phyloP scores from a whole-genome alignment of 2,888 invertebrate species.

The Stegophylla sp. region DNA sequence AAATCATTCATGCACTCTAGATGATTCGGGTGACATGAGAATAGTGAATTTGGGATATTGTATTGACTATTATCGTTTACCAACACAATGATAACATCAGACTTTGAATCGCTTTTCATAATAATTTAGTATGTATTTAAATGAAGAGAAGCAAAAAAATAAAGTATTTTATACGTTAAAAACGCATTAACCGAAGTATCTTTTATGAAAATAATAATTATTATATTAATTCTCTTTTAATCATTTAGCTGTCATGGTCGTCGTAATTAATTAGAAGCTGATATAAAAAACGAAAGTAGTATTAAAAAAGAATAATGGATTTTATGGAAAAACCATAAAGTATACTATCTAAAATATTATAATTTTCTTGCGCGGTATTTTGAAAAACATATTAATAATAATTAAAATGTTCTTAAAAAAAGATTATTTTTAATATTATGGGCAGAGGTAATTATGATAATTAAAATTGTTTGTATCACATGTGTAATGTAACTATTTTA shows the following conservation, averaged over 20 bases:
- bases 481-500: constrained; percentile 6
- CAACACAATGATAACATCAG: background rate
- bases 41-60: background rate
- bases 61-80: background rate
- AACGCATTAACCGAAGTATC: background rate
- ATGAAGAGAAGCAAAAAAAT: background rate
- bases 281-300: background rate
- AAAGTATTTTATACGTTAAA: background rate
- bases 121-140: background rate
- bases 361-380: no score
- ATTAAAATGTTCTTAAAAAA: no score
- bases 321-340: no score
- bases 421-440: no score
- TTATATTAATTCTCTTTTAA: background rate
- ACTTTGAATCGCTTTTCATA: background rate
- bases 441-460: no score
- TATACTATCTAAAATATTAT: no score
- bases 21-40: background rate
- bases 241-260: background rate
- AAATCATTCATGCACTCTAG: background rate
- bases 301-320: background rate
- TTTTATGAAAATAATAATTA: background rate
- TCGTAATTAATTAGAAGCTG: background rate
- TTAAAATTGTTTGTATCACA: background rate
- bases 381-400: no score